Base-by-base conservation (phyloP, 1,140 invertebrate species). In the Brachionus koreanus region DNA sequence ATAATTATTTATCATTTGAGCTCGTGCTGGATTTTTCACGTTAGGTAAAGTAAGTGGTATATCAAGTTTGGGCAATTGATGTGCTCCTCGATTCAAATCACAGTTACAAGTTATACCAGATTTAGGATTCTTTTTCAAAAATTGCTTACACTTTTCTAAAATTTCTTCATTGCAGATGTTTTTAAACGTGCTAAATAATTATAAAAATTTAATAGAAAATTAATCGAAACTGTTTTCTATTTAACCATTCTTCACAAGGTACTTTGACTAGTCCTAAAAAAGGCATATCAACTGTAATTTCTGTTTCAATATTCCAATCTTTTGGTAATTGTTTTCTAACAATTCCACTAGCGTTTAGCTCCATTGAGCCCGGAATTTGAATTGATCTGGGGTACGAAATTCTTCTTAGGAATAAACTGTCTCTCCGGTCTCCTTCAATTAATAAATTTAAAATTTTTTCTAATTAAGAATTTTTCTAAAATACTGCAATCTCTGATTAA, bases 401-500 rank as follows among this genome's bases (percentile, higher is more conserved):
- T 46, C 29, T 74, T 25, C 25, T 74, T 25, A 74, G 5, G 9
- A 46, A 13, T 13, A 74, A 74, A 10, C 37, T 46, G n/a, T 74
- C 69, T 46, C 25, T 46, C 33, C 25, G 16, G 10, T 46, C 29
- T 46, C n/a, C 69, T 74, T 13, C 10, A 49, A 49, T 16, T 39
- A 69, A 69, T 35, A 12, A 16, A 29, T 63, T 35, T 0, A 67
- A 12, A 6, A 67, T n/a, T 33, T 12, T 9, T 13, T n/a, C 10
- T 12, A 35, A 13, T 35, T 67, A 4, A n/a, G n/a, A n/a, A 35
- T 13, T 69, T 39, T 13, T 39, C 3, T 9, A 6, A 23, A 43
- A 29, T 74, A 74, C 69, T 74, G 69, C 69, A 74, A n/a, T 74
- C 69, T 74, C 43, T 74, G 10, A 74, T 74, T n/a, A 4, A 74